Evolutionary conservation across 64 coral and sea anemone genomes (phyloP).

Genomic region (Trachythela sp.): DNA sequence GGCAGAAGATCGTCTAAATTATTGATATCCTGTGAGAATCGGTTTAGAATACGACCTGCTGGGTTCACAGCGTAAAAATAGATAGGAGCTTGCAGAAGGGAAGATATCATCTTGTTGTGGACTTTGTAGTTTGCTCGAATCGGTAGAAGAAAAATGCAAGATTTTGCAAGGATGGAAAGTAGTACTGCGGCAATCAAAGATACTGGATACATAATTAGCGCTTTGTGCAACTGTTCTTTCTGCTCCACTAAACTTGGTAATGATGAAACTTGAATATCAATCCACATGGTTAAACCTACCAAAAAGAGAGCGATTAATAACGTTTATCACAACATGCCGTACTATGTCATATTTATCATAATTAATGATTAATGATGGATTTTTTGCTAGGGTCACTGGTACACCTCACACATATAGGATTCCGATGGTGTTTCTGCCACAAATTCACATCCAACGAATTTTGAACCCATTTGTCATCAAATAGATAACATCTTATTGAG

Average conservation of each 20-base stretch:
- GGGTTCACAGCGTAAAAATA: conserved; percentile 59
- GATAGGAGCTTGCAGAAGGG: conserved; percentile 45
- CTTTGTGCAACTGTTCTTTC: background rate
- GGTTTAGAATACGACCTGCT: conserved; percentile 57
- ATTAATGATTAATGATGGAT: no score
- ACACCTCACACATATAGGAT: no score
- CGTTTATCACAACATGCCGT: no score
- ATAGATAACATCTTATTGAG: no score
- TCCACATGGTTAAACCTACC: background rate
- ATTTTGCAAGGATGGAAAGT: background rate
- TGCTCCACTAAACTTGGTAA: background rate
- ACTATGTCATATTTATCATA: no score
- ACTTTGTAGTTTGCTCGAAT: conserved; percentile 48
- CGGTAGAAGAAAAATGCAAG: background rate
- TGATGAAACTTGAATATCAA: background rate
- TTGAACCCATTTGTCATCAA: no score
- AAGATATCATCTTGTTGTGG: conserved; percentile 51
- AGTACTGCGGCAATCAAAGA: background rate
- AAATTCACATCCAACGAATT: no score
- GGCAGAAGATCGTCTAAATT: conserved; percentile 55
- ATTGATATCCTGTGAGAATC: conserved; percentile 64
- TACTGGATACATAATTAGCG: background rate
- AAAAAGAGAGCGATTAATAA: no score
- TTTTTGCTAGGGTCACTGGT: no score
- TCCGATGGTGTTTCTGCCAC: no score